Evolutionary conservation across 2,888 invertebrate genomes (phyloP).

Genomic region (Seira musarum): DNA sequence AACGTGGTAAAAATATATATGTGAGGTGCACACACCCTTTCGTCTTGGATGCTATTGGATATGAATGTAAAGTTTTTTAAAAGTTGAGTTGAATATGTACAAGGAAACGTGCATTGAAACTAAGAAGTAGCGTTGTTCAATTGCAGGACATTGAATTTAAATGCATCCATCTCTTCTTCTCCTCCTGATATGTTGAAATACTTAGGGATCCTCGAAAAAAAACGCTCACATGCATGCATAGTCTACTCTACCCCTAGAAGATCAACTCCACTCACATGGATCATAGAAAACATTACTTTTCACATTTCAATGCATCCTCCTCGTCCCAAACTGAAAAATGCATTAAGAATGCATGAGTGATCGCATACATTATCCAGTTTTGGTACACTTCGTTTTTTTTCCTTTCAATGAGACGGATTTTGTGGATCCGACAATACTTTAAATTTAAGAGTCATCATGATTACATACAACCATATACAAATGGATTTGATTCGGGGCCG

Average conservation of each 20-base stretch:
- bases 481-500: conserved; percentile 4
- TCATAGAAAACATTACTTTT: conserved; percentile 38
- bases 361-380: conserved; percentile 58
- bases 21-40: no score
- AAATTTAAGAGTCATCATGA: conserved; percentile 2
- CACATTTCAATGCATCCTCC: conserved; percentile 54
- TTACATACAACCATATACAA: not conserved
- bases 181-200: no score
- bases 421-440: conserved; percentile 4
- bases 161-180: not conserved
- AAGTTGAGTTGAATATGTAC: no score
- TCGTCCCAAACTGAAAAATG: conserved; percentile 46
- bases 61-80: no score
- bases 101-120: no score
- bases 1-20: no score
- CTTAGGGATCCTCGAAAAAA: no score
- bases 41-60: no score
- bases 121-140: no score
- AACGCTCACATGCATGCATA: no score
- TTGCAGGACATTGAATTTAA: conserved; percentile 15
- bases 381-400: conserved; percentile 33
- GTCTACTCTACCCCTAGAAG: conserved; percentile 7
- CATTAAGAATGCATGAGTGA: conserved; percentile 60
- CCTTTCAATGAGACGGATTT: not conserved
- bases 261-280: conserved; percentile 44